Percentiles rank a stretch among this genome's conserved stretches.
These are phyloP conservation scores for Aeoliscus strigatus DNA, from an alignment of 2,797 vertebrate genomes.

Conservation along the genomic window DNA sequence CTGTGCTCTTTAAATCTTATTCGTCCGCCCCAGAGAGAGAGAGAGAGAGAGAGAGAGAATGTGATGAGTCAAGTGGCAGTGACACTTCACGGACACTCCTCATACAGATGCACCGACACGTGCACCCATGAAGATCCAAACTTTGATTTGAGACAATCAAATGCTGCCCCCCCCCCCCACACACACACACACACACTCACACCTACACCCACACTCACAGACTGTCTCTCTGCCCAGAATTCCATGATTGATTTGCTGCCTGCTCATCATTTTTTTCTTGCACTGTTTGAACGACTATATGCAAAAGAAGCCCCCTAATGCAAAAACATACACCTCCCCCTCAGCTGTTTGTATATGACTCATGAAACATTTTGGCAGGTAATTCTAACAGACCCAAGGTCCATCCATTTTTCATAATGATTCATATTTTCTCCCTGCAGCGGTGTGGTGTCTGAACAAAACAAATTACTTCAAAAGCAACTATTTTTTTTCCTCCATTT, in stretches of 20 bases:
- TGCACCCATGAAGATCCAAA: slow-evolving; percentile 7
- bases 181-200: too few species aligned
- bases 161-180: too few species aligned
- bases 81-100: slow-evolving; percentile 19
- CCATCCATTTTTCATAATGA: slow-evolving; percentile 71
- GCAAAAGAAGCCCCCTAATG: too few species aligned
- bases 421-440: slow-evolving; percentile 61
- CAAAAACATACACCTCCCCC: too few species aligned
- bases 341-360: slow-evolving; percentile 65
- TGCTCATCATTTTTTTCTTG: too few species aligned
- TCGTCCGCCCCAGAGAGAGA: slow-evolving; percentile 24
- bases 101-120: slow-evolving; percentile 13
- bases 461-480: slow-evolving; percentile 62
- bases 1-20: slow-evolving; percentile 50
- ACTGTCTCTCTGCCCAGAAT: too few species aligned
- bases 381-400: slow-evolving; percentile 69
- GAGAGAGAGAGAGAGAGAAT: too few species aligned
- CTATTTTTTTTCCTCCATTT: too few species aligned
- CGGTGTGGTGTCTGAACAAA: slow-evolving; percentile 61
- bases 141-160: too few species aligned
- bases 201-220: too few species aligned
- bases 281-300: too few species aligned
- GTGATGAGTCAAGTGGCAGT: slow-evolving; percentile 22
- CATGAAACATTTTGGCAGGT: slow-evolving; percentile 75
- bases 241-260: too few species aligned